These are phyloP conservation scores for Listrodromus nycthemerus DNA, from an alignment of 2,888 invertebrate species.

Conservation along the genomic window DNA sequence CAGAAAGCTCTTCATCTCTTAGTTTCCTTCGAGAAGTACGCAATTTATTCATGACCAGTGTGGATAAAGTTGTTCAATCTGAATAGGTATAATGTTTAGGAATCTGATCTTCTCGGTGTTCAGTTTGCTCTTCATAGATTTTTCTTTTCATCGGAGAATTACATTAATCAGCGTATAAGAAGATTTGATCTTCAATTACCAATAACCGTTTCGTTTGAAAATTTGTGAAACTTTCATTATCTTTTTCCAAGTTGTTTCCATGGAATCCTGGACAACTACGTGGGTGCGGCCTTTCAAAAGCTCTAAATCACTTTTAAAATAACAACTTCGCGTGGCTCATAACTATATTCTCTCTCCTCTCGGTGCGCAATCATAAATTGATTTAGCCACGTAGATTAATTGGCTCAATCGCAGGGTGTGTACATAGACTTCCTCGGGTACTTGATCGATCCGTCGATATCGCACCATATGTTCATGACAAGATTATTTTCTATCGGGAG, in stretches of 20 bases:
- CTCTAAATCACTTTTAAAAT: conserved; percentile 10
- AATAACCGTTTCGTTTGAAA: background rate
- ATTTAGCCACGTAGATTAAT: conserved; percentile 17
- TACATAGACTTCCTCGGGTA: background rate
- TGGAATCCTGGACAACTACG: background rate
- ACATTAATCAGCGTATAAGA: background rate
- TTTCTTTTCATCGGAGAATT: background rate
- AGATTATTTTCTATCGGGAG: conserved; percentile 26
- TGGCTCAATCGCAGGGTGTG: conserved; percentile 3
- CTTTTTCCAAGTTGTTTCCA: background rate
- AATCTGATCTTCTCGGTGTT: background rate
- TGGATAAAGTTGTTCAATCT: background rate
- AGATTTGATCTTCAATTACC: background rate
- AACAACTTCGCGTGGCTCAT: background rate
- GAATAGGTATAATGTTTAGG: background rate
- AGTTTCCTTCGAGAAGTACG: background rate
- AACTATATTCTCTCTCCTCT: conserved; percentile 4
- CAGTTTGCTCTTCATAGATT: background rate
- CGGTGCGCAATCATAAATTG: conserved; percentile 10
- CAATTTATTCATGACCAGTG: background rate
- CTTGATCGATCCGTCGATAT: conserved; percentile 33
- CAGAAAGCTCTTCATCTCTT: background rate
- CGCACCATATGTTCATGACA: conserved; percentile 23
- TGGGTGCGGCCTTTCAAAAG: background rate
- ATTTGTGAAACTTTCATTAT: background rate